Evolutionary conservation across 2,888 invertebrate genomes (phyloP).

Genomic region (Sepioteuthis lessoniana): DNA sequence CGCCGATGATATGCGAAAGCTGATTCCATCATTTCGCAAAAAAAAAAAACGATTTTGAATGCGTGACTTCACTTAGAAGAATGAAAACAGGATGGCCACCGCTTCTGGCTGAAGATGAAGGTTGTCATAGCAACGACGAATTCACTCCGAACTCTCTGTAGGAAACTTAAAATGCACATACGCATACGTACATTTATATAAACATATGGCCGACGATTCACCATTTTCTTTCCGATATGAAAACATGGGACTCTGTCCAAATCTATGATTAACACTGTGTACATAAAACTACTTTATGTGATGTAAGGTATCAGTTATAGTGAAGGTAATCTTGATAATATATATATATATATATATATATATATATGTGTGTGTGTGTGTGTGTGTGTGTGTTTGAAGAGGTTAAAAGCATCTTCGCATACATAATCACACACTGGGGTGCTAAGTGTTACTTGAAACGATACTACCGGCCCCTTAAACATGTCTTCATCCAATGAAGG

Average conservation of each 20-base stretch:
- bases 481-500: too few relatives aligned
- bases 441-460: too few relatives aligned
- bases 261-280: neutral
- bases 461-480: too few relatives aligned
- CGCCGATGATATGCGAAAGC: neutral
- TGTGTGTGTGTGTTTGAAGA: too few relatives aligned
- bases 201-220: neutral
- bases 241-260: neutral
- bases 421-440: too few relatives aligned
- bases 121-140: neutral
- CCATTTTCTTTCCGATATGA: neutral
- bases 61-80: neutral
- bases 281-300: neutral
- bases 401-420: too few relatives aligned
- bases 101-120: neutral
- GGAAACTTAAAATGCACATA: neutral
- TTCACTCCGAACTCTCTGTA: neutral
- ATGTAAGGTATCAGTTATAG: neutral
- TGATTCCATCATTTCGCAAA: neutral
- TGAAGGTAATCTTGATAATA: neutral
- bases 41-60: neutral
- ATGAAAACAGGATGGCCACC: neutral
- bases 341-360: too few relatives aligned
- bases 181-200: neutral
- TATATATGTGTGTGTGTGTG: too few relatives aligned